Conservation (phyloP, 1,140 invertebrate species). For the Laupala kohalensis region DNA sequence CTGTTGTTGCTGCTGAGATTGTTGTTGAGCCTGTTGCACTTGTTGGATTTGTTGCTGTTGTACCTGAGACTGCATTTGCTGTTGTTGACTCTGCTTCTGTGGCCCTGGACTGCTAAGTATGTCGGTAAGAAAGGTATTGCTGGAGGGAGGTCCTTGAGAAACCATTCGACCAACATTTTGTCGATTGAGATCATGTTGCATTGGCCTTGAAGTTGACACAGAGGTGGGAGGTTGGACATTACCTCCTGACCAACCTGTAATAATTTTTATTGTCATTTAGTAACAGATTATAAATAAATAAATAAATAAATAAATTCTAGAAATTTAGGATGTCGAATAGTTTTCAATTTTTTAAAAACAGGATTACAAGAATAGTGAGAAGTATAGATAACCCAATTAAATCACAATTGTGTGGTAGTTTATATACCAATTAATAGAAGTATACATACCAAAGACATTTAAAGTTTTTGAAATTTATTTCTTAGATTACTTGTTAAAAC, state of each 20-base stretch:
- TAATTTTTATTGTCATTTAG: too few relatives aligned
- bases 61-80: background rate
- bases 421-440: too few relatives aligned
- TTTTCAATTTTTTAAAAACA: too few relatives aligned
- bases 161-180: background rate
- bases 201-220: constrained; percentile 23
- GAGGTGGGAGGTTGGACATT: constrained; percentile 24
- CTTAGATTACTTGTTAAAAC: too few relatives aligned
- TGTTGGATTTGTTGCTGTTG: constrained; percentile 16
- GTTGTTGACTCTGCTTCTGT: constrained; percentile 23
- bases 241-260: constrained; percentile 27
- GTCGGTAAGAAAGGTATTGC: background rate
- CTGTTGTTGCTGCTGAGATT: constrained; percentile 31
- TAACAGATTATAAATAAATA: too few relatives aligned
- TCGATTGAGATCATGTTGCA: constrained; percentile 7
- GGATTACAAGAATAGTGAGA: too few relatives aligned
- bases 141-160: background rate
- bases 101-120: background rate
- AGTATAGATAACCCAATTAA: too few relatives aligned
- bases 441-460: too few relatives aligned
- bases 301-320: too few relatives aligned
- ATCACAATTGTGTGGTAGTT: too few relatives aligned
- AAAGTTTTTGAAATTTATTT: too few relatives aligned
- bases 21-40: constrained; percentile 26
- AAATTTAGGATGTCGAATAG: too few relatives aligned